These are phyloP conservation scores for Hydraecia micacea DNA, from an alignment of 2,888 invertebrate genomes.

Conservation along the genomic window DNA sequence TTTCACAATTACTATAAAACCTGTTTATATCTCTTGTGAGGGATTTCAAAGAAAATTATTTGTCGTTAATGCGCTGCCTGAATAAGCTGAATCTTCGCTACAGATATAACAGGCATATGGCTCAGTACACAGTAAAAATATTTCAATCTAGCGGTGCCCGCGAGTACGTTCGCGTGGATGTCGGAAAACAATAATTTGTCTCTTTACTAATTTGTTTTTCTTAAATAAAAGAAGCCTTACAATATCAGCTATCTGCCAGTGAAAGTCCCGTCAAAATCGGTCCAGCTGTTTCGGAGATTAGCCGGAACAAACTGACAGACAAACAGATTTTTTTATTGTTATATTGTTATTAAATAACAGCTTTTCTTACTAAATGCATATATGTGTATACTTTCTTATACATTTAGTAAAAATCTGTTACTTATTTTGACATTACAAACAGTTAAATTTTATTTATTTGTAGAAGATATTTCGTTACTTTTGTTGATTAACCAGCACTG, in stretches of 20 bases:
- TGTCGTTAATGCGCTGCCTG: not conserved
- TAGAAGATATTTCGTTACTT: too few species aligned
- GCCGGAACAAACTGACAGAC: not conserved
- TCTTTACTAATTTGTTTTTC: not conserved
- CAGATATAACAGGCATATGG: not conserved
- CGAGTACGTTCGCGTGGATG: not conserved
- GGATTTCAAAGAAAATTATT: conserved; percentile 35
- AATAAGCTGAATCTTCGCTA: not conserved
- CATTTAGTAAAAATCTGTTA: not conserved
- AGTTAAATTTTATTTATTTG: not conserved
- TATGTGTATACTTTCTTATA: not conserved
- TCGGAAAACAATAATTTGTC: not conserved
- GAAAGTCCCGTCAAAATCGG: not conserved
- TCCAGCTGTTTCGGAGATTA: not conserved
- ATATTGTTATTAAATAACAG: not conserved
- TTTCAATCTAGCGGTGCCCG: not conserved
- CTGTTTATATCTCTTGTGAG: conserved; percentile 48
- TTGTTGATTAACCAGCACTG: not conserved
- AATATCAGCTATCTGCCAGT: not conserved
- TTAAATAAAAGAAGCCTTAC: not conserved
- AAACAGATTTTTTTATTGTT: not conserved
- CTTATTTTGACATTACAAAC: not conserved
- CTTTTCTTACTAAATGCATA: too few species aligned
- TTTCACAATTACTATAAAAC: conserved; percentile 55
- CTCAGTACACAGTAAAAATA: not conserved